Base-by-base conservation (phyloP, 2,888 invertebrate species). In the Gasteruption jaculator region DNA sequence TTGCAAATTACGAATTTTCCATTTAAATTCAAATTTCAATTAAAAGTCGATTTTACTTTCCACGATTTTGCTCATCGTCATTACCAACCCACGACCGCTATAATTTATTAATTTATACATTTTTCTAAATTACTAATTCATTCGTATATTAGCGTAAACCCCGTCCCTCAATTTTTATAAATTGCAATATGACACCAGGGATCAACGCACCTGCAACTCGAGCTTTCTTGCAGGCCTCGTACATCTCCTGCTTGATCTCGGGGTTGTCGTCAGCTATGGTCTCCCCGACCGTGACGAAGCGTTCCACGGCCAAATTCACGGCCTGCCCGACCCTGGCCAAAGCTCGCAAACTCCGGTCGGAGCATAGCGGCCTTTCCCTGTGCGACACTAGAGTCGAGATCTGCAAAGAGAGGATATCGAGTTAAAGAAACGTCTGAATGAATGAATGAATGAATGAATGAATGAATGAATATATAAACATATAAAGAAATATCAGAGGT, bases 251-350 rank as follows among this genome's bases (percentile, higher is more conserved):
- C 57, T 92, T 86, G 56, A 99, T 92, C 73, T 97, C 96, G 20
- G 87, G 86, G 77, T 97, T 95, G 76, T 96, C 95, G 73, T 95
- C 95, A 33, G 95, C 97, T 68, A 99, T 97, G 61, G 94, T 91
- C 75, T 97, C 96, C 29, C 97, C 97, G 52, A 99, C 96, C 29
- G 93, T 90, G 57, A 96, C 95, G 77, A 99, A 97, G 58, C 96
- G 80, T 70, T 97, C 96, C 45, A 99, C 94, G 38, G 99, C 96
- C 65, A 93, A 81, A 74, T 92, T 93, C 50, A 99, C 93, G 32
- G 94, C 90, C 65, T 94, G 93, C 22, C 97, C 97, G 43, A 99
- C 93, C 50, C 92, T 81, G 51, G 91, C 86, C 62, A 93, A 85
- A 16, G 86, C 85, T 50, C 84, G 76, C 41, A 83, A 73, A 41